Base-by-base conservation (phyloP, 2,797 vertebrate genomes). In the Semotilus atromaculatus region DNA sequence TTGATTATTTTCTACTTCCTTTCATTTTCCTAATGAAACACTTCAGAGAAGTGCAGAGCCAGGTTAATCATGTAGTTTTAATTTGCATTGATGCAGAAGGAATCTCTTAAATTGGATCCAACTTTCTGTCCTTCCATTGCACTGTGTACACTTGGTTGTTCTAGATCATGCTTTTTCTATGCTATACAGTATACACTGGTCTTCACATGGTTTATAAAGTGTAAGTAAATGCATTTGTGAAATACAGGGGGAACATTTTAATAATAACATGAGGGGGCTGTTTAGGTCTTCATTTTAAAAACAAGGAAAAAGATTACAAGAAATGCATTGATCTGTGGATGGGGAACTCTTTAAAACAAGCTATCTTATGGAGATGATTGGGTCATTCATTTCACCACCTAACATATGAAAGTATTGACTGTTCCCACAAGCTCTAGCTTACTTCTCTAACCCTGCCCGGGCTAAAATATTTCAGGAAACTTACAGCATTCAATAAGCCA, bases 391-490 rank as follows among this genome's bases (percentile, higher is more conserved):
- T 94, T 94, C 91, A 93, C 90, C 92, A 92, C 91, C 93, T 94
- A 94, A 95, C 93, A 94, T 93, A 93, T 94, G 92, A 94, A 94
- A 94, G 92, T 94, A 95, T 95, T 92, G 95, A 95, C 93, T 91
- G 93, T 94, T 95, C 94, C 93, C 94, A 94, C 92, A 93, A 91
- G 91, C 91, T 87, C 73, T 85, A 88, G 91, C 91, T 93, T 93
- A 90, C 90, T 90, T 90, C 82, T 83, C 55, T 70, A 76, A 74
- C 43, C 75, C 79, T 83, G 86, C 87, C 53, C 16, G 73, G 51
- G 87, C 89, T 88, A 89, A 92, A 90, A 93, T 93, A 92, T 93
- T 94, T 94, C 89, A 87, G 88, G 83, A 88, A 85, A 90, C 87
- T 82, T 87, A 88, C 87, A 89, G 80, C 88, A 94, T 68, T 94